These are phyloP conservation scores for Hycleus cichorii DNA, from an alignment of 1,140 invertebrate species.

Conservation along the genomic window DNA sequence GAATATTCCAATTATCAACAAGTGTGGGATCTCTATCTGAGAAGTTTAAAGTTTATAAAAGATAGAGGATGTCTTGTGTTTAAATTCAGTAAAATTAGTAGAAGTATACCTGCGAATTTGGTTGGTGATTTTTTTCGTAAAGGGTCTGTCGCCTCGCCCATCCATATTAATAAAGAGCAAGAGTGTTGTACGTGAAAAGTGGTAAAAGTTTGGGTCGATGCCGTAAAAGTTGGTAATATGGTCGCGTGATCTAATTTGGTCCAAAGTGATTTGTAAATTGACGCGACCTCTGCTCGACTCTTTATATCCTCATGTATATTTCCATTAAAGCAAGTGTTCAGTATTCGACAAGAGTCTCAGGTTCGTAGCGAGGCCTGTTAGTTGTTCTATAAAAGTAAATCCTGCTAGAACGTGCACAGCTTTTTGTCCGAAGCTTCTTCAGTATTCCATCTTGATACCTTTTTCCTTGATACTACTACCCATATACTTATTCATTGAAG, in stretches of 20 bases:
- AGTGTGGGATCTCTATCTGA: too few species aligned
- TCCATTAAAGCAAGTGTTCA: conserved; percentile 37
- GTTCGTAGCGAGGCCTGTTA: conserved; percentile 35
- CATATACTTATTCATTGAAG: conserved; percentile 12
- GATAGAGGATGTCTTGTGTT: too few species aligned
- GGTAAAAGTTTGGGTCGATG: background rate
- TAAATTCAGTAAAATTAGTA: too few species aligned
- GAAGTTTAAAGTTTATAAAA: too few species aligned
- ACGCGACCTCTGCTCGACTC: conserved; percentile 22
- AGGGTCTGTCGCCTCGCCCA: too few species aligned
- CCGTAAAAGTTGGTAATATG: conserved; percentile 11
- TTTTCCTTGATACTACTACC: conserved; percentile 23
- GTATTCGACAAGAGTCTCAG: conserved; percentile 32
- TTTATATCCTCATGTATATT: conserved; percentile 39
- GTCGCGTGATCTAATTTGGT: conserved; percentile 7
- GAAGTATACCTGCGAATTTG: background rate
- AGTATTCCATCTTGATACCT: conserved; percentile 25
- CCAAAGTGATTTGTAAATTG: conserved; percentile 16
- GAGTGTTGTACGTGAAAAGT: background rate
- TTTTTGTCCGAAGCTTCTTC: conserved; percentile 25
- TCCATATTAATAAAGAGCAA: background rate
- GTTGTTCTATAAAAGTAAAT: conserved; percentile 40
- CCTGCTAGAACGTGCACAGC: conserved; percentile 33
- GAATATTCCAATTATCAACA: too few species aligned
- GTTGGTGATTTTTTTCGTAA: background rate